Evolutionary conservation across 2,797 vertebrate genomes (phyloP).

Genomic region (Periophthalmus magnuspinnatus): DNA sequence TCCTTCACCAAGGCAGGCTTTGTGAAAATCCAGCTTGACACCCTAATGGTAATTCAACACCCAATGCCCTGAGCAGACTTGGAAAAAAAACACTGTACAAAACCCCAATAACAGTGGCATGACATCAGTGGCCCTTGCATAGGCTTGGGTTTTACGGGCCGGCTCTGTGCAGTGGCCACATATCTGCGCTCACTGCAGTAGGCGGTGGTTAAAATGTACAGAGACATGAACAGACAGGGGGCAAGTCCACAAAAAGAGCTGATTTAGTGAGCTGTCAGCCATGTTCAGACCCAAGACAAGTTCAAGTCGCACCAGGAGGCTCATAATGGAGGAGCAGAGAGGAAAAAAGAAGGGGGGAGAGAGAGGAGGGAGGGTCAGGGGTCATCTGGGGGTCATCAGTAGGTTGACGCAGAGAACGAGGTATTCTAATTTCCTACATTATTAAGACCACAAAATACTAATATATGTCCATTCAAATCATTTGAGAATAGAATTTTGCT

Average conservation of each 20-base stretch:
- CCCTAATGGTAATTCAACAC: background rate
- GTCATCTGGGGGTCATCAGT: constrained; percentile 40
- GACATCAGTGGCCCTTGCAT: constrained; percentile 63
- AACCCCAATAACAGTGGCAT: background rate
- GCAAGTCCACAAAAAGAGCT: constrained; percentile 77
- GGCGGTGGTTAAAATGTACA: constrained; percentile 82
- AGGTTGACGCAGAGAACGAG: background rate
- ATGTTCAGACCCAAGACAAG: constrained; percentile 73
- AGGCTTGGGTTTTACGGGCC: constrained; percentile 59
- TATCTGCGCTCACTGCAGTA: constrained; percentile 75
- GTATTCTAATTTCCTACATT: no score
- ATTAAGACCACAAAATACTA: no score
- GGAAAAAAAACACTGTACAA: background rate
- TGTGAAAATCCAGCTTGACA: background rate
- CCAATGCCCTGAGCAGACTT: background rate
- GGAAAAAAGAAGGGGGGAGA: no score
- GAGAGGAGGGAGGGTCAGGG: constrained; percentile 16
- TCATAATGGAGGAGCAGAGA: constrained; percentile 62
- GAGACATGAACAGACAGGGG: constrained; percentile 64
- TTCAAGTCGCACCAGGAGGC: constrained; percentile 77
- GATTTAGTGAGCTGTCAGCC: constrained; percentile 83
- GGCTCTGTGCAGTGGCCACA: constrained; percentile 69
- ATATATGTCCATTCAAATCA: no score
- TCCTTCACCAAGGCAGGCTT: background rate
- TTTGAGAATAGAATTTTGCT: no score